Percentiles rank a stretch among this genome's conserved stretches.
Conservation (phyloP, 2,888 invertebrate species). For the Lutraria lutraria region DNA sequence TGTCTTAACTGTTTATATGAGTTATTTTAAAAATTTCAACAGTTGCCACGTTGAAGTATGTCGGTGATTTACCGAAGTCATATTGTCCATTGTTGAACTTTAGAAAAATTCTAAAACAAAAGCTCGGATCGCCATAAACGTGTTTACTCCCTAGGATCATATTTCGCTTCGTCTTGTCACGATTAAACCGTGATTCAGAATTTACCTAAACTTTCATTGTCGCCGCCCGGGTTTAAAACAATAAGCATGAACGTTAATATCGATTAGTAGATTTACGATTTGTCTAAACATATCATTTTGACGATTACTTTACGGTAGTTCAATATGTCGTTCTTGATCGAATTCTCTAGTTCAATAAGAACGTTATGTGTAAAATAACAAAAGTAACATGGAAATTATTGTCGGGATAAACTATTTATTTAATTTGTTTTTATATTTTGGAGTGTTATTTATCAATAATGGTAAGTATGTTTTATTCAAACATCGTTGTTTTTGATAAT, state of each 20-base stretch:
- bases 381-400: constrained; percentile 13
- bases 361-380: constrained; percentile 3
- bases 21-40: not conserved
- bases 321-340: not conserved
- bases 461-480: not conserved
- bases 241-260: not conserved
- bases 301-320: not conserved
- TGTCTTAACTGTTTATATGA: not conserved
- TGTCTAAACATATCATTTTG: constrained; percentile 7
- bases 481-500: not conserved
- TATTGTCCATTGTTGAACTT: not conserved
- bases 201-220: not conserved
- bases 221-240: not conserved
- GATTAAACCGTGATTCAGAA: not conserved
- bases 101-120: not conserved
- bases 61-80: not conserved
- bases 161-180: not conserved
- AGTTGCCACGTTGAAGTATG: not conserved
- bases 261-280: not conserved
- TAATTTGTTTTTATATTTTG: not conserved
- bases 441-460: not conserved
- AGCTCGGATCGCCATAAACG: not conserved
- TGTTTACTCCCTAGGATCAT: not conserved
- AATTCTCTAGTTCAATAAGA: not conserved
- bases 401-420: not conserved